A percentile compares a stretch with the other conserved stretches of the same genome.
These are phyloP conservation scores for Limonius californicus DNA, from an alignment of 1,140 invertebrate genomes.

Conservation along the genomic window DNA sequence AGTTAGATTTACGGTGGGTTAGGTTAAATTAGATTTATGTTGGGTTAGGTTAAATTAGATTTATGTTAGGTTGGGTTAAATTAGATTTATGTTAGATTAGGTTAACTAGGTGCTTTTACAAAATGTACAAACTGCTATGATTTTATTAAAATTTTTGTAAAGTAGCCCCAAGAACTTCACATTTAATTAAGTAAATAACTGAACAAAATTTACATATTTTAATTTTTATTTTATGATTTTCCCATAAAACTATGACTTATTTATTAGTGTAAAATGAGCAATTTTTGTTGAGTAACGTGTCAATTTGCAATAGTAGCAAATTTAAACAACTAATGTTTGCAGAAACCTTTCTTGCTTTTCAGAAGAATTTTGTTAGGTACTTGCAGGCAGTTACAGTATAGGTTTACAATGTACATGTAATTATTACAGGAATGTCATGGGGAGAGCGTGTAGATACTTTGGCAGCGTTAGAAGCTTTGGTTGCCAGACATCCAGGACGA, in stretches of 20 bases:
- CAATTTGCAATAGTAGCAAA: background rate
- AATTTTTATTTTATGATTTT: background rate
- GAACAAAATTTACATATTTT: no score
- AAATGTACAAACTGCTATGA: no score
- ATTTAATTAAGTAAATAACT: no score
- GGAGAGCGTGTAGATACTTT: conserved; percentile 74
- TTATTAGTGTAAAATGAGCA: background rate
- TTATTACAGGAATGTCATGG: conserved; percentile 62
- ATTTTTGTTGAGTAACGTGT: background rate
- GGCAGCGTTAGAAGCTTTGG: conserved; percentile 69
- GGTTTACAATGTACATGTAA: background rate
- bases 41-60: no score
- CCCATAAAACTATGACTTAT: background rate
- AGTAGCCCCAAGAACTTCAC: no score
- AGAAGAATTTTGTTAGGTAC: no score
- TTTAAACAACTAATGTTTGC: background rate
- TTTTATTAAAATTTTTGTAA: no score
- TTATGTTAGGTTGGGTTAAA: no score
- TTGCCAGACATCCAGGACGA: conserved; percentile 81
- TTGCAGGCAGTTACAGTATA: background rate
- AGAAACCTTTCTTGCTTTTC: no score
- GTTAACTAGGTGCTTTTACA: no score
- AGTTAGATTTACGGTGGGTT: background rate
- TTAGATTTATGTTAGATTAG: no score
- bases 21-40: background rate